These are phyloP conservation scores for Eunapius fragilis DNA, from an alignment of 37 sponge, comb jelly and placozoan genomes.

Conservation along the genomic window DNA sequence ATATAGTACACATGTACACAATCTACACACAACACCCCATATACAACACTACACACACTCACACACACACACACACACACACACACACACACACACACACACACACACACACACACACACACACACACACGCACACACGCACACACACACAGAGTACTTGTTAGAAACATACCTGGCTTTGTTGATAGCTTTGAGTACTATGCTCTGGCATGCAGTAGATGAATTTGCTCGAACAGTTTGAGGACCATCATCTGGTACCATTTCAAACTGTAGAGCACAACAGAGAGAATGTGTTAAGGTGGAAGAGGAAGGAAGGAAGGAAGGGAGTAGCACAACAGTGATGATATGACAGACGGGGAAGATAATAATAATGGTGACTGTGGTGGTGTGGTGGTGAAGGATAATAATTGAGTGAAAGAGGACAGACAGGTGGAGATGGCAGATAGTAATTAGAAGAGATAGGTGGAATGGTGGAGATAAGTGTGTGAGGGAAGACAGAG, in stretches of 20 bases:
- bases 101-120: not conserved
- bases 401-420: no score
- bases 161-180: slow-evolving; percentile 66
- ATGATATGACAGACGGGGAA: no score
- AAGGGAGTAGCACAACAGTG: not conserved
- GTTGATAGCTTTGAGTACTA: slow-evolving; percentile 78
- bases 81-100: not conserved
- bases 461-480: no score
- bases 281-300: not conserved
- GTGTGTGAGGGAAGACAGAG: no score
- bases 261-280: slow-evolving; percentile 77
- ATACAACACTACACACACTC: not conserved
- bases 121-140: not conserved
- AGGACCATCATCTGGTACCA: slow-evolving; percentile 73
- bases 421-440: no score
- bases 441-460: no score
- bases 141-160: not conserved
- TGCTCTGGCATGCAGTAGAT: slow-evolving; percentile 78
- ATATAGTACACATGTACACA: not conserved
- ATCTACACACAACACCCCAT: not conserved
- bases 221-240: slow-evolving; percentile 66
- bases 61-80: not conserved
- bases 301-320: not conserved
- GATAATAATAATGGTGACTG: not conserved
- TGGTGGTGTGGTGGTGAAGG: not conserved